Evolutionary conservation across 2,888 invertebrate genomes (phyloP), one percentile per base, ranked within the genome.

Genomic region (Chamaedrilus cognettii): DNA sequence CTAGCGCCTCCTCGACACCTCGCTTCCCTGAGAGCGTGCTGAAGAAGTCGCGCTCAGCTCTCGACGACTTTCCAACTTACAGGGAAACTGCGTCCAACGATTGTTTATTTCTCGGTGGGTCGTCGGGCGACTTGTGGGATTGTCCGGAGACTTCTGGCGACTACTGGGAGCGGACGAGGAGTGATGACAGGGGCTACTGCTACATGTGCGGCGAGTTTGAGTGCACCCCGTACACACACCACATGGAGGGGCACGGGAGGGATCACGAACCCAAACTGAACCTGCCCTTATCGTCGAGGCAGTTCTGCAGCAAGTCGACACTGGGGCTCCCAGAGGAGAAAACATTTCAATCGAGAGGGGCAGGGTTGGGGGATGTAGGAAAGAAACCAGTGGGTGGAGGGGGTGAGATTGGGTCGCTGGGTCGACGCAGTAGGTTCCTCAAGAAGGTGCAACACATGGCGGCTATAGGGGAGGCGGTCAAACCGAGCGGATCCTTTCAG

Each of bases 181-280:
- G 26, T 26, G 55, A 52, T 23, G 28, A 15, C 15, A 52, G 55
- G 26, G 55, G 55, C 11, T 52, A 52, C 28, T 52, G 55, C 26
- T 52, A 52, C 55, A 52, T 52, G 55, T 52, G 55, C 55, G 26
- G 26, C 7, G 55, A 52, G 55, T 52, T 52, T 23, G 55, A 52
- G 55, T 52, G 15, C 28, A 15, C 42, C 11, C 42, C 42, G 42
- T 42, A 15, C 19, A 15, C 42, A 15, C 42, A 42, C 42, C 11
- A 42, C 11, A 42, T 15, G 19, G 11, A 42, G 19, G 42, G 19
- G 19, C 11, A 11, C 11, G 19, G 11, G 11, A 11, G 42, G 42
- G 19, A 19, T 19, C 42, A 42, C 19, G 42, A 42, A 42, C 11
- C 11, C 11, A n/a, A n/a, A n/a, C n/a, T n/a, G n/a, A n/a, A n/a